Base-by-base conservation (phyloP, 2,113 vertebrate species). In the Hymenochirus boettgeri region DNA sequence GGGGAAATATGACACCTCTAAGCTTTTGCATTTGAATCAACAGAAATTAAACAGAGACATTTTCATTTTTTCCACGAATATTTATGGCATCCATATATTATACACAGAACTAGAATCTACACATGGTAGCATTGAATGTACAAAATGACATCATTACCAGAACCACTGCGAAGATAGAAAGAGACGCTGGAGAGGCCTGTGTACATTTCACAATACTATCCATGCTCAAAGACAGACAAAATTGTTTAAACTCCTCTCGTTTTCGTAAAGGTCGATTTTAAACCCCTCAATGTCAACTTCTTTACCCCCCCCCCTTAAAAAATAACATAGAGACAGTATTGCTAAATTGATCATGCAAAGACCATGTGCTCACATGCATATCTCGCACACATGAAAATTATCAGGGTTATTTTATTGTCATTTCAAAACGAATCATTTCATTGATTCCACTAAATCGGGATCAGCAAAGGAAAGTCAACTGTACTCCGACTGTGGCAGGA, bases 71-170 rank as follows among this genome's bases (percentile, higher is more conserved):
- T 82, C 85, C 86, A 91, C 89, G 85, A 85, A 82, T 80, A 86
- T 86, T 77, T 87, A 87, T 87, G 88, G 88, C 90, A 91, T 84
- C 88, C 90, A 91, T 84, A 86, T 80, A 73, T 78, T 79, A 85
- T 89, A 91, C 88, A 74, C 86, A 85, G 86, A 83, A 85, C 85
- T 88, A 60, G 57, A 59, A 73, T 79, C 82, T 79, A 88, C 85
- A 82, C 80, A 81, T 86, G 70, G 78, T 79, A 80, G 76, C 81
- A 63, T 79, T 75, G 77, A 81, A 77, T 72, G 67, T 73, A 77
- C 76, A 79, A 80, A 75, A 76, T 57, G 75, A 74, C 77, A 80
- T 35, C 35, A 65, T 39, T 42, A 63, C 62, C 70, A 70, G 61
- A 75, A 73, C 74, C 73, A 59, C 74, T 62, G 73, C 62, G 64